Base-by-base conservation (phyloP, 2,113 vertebrate genomes). In the Aphelocoma coerulescens region DNA sequence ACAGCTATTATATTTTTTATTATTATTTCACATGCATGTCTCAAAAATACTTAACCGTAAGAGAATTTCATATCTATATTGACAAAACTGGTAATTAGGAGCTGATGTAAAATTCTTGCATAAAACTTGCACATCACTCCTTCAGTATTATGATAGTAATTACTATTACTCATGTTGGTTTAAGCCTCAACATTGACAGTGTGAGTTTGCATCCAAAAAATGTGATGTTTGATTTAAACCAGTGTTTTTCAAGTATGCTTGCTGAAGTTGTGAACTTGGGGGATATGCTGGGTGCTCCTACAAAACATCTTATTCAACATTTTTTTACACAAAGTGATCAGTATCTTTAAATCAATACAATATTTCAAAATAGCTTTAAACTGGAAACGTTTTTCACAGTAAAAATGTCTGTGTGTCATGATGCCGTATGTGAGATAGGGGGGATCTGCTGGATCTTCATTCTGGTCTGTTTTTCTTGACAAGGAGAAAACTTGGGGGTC, bases 81-180 rank as follows among this genome's bases (percentile, higher is more conserved):
- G 89, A 88, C 71, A 88, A 85, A 89, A 79, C 39, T 58, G 33
- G 33, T 71, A 93, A 90, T 95, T 85, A 93, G 65, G n/a, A 77
- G 73, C n/a, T 78, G 23, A 55, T 55, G 33, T 63, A 67, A 82
- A 88, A 68, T 46, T 51, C 57, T 39, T 63, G 35, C 48, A 46
- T 43, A 75, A 78, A 85, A 23, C 27, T 89, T 85, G 22, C n/a
- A 22, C 41, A 62, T 88, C 10, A 39, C 23, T 89, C 35, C 16
- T 51, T 72, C 33, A 62, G 39, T 33, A 16, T 75, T 75, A 59
- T 21, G 15, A 63, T 88, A 91, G 87, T 85, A 80, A 65, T 75
- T 35, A 54, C 32, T 79, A 33, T 88, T 83, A 63, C 44, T 86
- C 43, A 41, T 63, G 33, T 27, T 73, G 32, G 91, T 92, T 91